These are phyloP conservation scores for Salvelinus alpinus DNA, from an alignment of 2,113 vertebrate genomes.

Conservation along the genomic window DNA sequence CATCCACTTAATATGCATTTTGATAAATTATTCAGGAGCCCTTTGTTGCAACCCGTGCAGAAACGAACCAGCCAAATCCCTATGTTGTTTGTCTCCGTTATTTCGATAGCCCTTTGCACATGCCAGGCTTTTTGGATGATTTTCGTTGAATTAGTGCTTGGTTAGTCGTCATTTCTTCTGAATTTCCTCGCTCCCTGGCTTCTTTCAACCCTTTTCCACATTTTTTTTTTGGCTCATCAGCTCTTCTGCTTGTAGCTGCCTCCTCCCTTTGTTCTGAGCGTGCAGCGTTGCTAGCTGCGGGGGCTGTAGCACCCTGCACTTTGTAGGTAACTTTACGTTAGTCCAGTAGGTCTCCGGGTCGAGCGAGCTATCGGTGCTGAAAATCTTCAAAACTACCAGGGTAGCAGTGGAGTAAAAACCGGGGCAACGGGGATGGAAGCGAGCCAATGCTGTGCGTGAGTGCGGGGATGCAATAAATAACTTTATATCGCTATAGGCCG, in stretches of 20 bases:
- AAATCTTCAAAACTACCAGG: conserved; percentile 51
- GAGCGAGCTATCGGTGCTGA: conserved; percentile 52
- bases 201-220: conserved; percentile 50
- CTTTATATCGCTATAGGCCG: conserved; percentile 67
- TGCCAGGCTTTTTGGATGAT: conserved; percentile 18
- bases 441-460: conserved; percentile 69
- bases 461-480: conserved; percentile 72
- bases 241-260: conserved; percentile 72
- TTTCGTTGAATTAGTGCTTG: conserved; percentile 27
- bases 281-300: conserved; percentile 63
- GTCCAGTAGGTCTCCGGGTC: conserved; percentile 64
- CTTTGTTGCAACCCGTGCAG: conserved; percentile 53
- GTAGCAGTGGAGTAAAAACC: conserved; percentile 38
- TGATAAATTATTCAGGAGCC: conserved; percentile 48
- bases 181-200: conserved; percentile 39
- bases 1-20: conserved; percentile 47
- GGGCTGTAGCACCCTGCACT: conserved; percentile 71
- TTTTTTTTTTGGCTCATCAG: conserved; percentile 74
- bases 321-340: conserved; percentile 71
- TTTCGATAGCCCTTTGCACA: conserved; percentile 29
- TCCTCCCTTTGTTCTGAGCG: conserved; percentile 75
- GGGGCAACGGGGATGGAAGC: conserved; percentile 62
- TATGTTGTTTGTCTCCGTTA: conserved; percentile 26
- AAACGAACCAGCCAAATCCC: conserved; percentile 33
- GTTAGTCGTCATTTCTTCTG: conserved; percentile 34